Conservation (phyloP, 2,888 invertebrate genomes). For the Baccha elongata region DNA sequence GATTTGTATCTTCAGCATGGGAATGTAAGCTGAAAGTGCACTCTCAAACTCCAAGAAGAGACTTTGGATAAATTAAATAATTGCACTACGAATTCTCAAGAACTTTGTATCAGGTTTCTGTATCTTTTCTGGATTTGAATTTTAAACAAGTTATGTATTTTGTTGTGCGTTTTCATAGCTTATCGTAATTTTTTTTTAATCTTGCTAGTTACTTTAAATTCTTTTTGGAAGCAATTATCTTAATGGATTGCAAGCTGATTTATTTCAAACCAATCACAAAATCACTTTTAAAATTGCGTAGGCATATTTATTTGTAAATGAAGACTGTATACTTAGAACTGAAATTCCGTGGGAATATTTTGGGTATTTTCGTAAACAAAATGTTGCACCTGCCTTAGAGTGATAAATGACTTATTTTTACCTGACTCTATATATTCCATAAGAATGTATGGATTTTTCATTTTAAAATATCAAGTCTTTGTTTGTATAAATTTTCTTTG, state of each 20-base stretch:
- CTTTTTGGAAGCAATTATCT: slow-evolving; percentile 44
- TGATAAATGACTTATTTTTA: slow-evolving; percentile 2
- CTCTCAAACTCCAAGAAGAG: slow-evolving; percentile 7
- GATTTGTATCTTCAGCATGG: slow-evolving; percentile 31
- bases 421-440: not conserved
- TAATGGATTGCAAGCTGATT: slow-evolving; percentile 46
- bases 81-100: slow-evolving; percentile 28
- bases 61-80: slow-evolving; percentile 58
- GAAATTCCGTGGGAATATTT: too few relatives aligned
- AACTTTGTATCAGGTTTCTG: slow-evolving; percentile 10
- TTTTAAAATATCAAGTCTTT: not conserved
- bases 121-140: slow-evolving; percentile 8
- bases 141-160: slow-evolving; percentile 1
- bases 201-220: not conserved
- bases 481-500: not conserved
- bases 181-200: too few relatives aligned
- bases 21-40: slow-evolving; percentile 32
- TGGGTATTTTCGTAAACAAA: not conserved
- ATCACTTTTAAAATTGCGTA: not conserved
- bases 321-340: too few relatives aligned
- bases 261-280: not conserved
- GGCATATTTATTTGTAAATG: not conserved
- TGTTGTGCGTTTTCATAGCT: too few relatives aligned
- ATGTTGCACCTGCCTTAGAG: not conserved
- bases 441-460: not conserved